Conservation (phyloP, 1,140 invertebrate species). For the Diachasma alloeum region DNA sequence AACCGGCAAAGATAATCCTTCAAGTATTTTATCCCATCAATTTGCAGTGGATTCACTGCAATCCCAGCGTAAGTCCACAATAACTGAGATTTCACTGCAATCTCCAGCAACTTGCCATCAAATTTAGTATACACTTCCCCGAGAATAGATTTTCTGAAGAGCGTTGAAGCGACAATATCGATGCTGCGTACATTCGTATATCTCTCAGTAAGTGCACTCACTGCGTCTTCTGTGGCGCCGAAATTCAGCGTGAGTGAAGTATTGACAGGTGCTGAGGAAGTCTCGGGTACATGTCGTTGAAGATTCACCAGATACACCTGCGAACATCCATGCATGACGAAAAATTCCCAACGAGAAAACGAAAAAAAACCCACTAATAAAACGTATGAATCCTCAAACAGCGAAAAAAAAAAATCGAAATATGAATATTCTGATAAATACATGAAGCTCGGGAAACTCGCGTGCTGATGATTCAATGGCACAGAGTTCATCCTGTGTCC, state of each 20-base stretch:
- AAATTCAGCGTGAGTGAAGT: neutral
- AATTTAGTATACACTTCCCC: slow-evolving; percentile 32
- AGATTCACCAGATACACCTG: slow-evolving; percentile 50
- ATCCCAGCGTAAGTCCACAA: slow-evolving; percentile 51
- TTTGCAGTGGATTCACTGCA: slow-evolving; percentile 39
- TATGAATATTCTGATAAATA: slow-evolving; percentile 28
- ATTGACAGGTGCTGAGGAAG: neutral
- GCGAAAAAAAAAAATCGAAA: neutral
- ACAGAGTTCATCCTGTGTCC: slow-evolving; percentile 47
- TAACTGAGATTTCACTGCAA: slow-evolving; percentile 47
- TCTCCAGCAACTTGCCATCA: slow-evolving; percentile 36
- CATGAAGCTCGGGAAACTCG: slow-evolving; percentile 43
- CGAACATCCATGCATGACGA: neutral
- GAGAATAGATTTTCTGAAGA: slow-evolving; percentile 47
- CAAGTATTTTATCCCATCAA: slow-evolving; percentile 15
- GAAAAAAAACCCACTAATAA: neutral
- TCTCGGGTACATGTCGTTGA: neutral
- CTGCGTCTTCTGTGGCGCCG: slow-evolving; percentile 19
- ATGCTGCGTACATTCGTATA: slow-evolving; percentile 38
- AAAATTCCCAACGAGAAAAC: neutral
- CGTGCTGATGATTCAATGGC: slow-evolving; percentile 47
- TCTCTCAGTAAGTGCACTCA: slow-evolving; percentile 16
- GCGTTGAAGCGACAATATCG: slow-evolving; percentile 37
- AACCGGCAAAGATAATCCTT: slow-evolving; percentile 21
- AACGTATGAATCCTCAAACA: neutral